Conservation (phyloP, 2,888 invertebrate species). For the Philaethria dido region DNA sequence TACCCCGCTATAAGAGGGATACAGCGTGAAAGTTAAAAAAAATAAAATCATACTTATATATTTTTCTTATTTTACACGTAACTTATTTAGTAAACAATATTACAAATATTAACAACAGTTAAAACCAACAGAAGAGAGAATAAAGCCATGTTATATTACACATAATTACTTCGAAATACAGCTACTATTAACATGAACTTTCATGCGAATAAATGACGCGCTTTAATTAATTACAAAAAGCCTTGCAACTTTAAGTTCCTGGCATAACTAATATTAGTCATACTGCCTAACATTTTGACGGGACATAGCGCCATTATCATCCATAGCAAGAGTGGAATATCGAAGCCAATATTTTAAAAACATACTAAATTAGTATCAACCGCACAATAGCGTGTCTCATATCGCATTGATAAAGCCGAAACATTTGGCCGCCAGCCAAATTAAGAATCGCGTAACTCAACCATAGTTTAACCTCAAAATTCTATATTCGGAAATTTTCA, state of each 20-base stretch:
- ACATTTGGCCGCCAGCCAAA: constrained; percentile 43
- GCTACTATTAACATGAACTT: not conserved
- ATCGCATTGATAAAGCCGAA: constrained; percentile 44
- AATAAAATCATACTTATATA: too few species aligned
- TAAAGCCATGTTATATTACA: not conserved
- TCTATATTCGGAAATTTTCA: constrained; percentile 41
- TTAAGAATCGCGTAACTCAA: constrained; percentile 45
- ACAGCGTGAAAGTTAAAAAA: too few species aligned
- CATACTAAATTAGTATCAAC: constrained; percentile 43
- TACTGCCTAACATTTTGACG: not conserved
- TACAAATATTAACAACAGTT: not conserved
- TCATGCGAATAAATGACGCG: not conserved
- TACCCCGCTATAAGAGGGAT: too few species aligned
- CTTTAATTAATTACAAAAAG: not conserved
- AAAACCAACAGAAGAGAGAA: not conserved
- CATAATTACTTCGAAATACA: not conserved
- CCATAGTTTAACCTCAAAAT: constrained; percentile 42
- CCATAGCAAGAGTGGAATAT: constrained; percentile 14
- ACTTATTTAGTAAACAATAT: not conserved
- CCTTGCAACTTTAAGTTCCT: not conserved
- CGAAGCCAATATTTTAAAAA: constrained; percentile 42
- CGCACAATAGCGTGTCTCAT: constrained; percentile 42
- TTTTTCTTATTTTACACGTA: too few species aligned
- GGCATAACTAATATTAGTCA: too few species aligned
- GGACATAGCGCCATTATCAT: not conserved